Evolutionary conservation across 2,888 invertebrate species (phyloP), one percentile per base, ranked within the genome.

Genomic region (Branchellion lobata): DNA sequence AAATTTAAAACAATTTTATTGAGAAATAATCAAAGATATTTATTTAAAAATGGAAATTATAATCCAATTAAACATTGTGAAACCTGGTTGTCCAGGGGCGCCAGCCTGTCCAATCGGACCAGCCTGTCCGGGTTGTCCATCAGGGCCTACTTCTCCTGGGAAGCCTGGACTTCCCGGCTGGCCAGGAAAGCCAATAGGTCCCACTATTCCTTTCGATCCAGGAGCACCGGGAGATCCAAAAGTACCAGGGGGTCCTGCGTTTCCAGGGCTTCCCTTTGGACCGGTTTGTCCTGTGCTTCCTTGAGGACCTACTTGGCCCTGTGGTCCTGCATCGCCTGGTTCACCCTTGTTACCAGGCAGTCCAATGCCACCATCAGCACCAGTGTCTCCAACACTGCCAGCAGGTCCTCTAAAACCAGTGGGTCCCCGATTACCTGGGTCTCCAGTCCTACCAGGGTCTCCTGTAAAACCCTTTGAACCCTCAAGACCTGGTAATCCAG

Each of bases 31-130:
- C n/a, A n/a, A n/a, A n/a, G n/a, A n/a, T n/a, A n/a, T n/a, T n/a
- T n/a, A n/a, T n/a, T n/a, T n/a, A n/a, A n/a, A n/a, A n/a, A n/a
- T n/a, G n/a, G n/a, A n/a, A n/a, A n/a, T n/a, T n/a, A n/a, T n/a
- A n/a, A n/a, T n/a, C n/a, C n/a, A n/a, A n/a, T n/a, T n/a, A n/a
- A n/a, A n/a, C n/a, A n/a, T n/a, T n/a, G n/a, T n/a, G n/a, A n/a
- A 57, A 57, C 81, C 82, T 53, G 71, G 31, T 31, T 34, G 31
- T 29, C 80, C 80, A 33, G 71, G 8, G 24, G 34, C 78, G 33
- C 83, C 84, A 24, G 75, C 51, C 29, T 71, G 51, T 31, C 84
- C 84, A 34, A 69, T 76, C 18, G 78, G 68, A 47, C 84, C 84
- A 18, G 34, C 33, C 21, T 81, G 80, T 24, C 81, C 81, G 29